Percentiles rank a stretch among this genome's conserved stretches.
These are phyloP conservation scores for Julus scandinavius DNA, from an alignment of 2,888 invertebrate species.

Conservation along the genomic window DNA sequence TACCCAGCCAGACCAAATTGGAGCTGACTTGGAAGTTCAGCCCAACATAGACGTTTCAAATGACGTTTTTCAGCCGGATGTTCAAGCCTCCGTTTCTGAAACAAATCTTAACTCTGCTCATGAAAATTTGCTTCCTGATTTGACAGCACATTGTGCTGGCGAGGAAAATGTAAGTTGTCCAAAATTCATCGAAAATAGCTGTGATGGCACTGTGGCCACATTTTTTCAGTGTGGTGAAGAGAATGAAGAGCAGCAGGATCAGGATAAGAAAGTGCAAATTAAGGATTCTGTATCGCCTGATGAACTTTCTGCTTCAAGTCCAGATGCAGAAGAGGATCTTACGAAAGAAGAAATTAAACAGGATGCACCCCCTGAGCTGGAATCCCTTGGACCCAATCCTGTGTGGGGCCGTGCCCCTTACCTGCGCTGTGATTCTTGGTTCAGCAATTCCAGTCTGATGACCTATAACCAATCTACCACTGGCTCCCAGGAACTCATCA, in stretches of 20 bases:
- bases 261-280: not conserved
- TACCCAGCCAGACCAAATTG: not conserved
- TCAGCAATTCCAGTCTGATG: slow-evolving; percentile 55
- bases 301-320: not conserved
- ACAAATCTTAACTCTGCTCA: not conserved
- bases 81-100: not conserved
- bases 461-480: slow-evolving; percentile 54
- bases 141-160: not conserved
- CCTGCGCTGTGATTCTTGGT: slow-evolving; percentile 54
- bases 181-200: not conserved
- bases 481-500: slow-evolving; percentile 56
- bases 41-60: not conserved
- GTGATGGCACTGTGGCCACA: not conserved
- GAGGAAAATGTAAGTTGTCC: not conserved
- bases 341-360: not conserved
- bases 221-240: slow-evolving; percentile 47
- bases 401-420: slow-evolving; percentile 38
- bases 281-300: not conserved
- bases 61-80: not conserved
- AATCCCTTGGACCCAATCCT: not conserved
- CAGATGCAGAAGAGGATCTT: not conserved
- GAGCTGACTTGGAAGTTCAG: not conserved
- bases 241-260: slow-evolving; percentile 28
- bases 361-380: not conserved
- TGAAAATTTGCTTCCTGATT: not conserved